These are phyloP conservation scores for Clarias laeviceps DNA, from an alignment of 2,797 vertebrate genomes.

Conservation along the genomic window DNA sequence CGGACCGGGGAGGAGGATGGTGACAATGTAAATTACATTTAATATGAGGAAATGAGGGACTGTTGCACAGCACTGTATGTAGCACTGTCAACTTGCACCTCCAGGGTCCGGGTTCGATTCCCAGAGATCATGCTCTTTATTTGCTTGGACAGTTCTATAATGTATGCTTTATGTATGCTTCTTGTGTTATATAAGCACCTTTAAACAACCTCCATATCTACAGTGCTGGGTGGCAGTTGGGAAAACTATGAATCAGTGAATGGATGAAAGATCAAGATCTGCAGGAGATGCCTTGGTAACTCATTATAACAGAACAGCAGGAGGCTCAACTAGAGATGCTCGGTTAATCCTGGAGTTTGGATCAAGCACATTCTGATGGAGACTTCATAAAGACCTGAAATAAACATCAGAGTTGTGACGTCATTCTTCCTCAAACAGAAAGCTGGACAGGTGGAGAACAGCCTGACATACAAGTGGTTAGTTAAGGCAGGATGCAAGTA, in stretches of 20 bases:
- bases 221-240: neutral
- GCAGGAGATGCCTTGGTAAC: neutral
- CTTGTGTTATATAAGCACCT: neutral
- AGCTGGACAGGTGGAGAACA: neutral
- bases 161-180: neutral
- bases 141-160: neutral
- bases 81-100: too few species aligned
- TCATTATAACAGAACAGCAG: slow-evolving; percentile 29
- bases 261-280: neutral
- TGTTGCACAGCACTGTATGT: too few species aligned
- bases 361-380: slow-evolving; percentile 26
- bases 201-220: neutral
- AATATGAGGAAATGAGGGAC: too few species aligned
- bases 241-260: neutral
- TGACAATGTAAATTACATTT: too few species aligned
- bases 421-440: slow-evolving; percentile 23
- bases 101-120: too few species aligned
- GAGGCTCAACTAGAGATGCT: slow-evolving; percentile 21
- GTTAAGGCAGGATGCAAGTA: neutral
- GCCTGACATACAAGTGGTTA: neutral
- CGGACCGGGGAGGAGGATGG: too few species aligned
- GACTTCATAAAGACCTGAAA: slow-evolving; percentile 27
- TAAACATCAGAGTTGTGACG: slow-evolving; percentile 16
- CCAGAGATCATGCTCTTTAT: neutral
- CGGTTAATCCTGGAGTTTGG: slow-evolving; percentile 38